phyloP scores from a whole-genome alignment of 1,140 invertebrate genomes.

The Pantala flavescens region DNA sequence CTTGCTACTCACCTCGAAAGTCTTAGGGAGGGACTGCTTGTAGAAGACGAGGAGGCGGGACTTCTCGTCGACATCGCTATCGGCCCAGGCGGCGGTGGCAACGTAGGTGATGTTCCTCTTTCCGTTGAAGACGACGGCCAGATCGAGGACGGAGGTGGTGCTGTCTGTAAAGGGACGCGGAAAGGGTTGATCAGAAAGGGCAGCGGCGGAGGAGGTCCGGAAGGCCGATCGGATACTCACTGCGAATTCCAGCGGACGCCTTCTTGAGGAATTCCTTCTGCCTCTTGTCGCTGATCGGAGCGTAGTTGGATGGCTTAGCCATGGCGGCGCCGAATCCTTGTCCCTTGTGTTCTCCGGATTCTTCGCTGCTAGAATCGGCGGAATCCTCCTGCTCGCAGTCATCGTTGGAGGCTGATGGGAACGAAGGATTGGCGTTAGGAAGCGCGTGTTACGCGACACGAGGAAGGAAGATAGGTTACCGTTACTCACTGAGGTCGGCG shows the following conservation, averaged over 20 bases:
- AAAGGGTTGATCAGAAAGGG: neutral
- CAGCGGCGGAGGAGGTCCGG: too few species aligned
- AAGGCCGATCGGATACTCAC: conserved; percentile 16
- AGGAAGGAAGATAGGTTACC: neutral
- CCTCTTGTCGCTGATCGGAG: conserved; percentile 34
- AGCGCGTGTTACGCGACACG: neutral
- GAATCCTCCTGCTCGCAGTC: too few species aligned
- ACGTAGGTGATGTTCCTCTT: conserved; percentile 33
- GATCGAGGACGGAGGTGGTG: conserved; percentile 36
- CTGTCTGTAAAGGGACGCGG: conserved; percentile 26
- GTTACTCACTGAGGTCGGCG: conserved; percentile 21
- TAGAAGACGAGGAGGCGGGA: conserved; percentile 36
- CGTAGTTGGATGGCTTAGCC: conserved; percentile 27
- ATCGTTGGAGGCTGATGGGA: neutral
- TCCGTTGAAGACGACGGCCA: conserved; percentile 39
- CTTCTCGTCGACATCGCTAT: conserved; percentile 42
- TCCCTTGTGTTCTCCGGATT: too few species aligned
- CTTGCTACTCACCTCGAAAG: neutral
- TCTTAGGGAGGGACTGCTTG: conserved; percentile 25
- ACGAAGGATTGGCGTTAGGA: neutral
- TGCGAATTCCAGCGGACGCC: conserved; percentile 37
- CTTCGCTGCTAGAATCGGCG: too few species aligned
- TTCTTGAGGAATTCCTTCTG: conserved; percentile 40
- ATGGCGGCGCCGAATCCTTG: neutral
- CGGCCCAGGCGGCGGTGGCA: conserved; percentile 37